These are phyloP conservation scores for Campoplex capitator DNA, from an alignment of 2,888 invertebrate genomes.

Conservation along the genomic window DNA sequence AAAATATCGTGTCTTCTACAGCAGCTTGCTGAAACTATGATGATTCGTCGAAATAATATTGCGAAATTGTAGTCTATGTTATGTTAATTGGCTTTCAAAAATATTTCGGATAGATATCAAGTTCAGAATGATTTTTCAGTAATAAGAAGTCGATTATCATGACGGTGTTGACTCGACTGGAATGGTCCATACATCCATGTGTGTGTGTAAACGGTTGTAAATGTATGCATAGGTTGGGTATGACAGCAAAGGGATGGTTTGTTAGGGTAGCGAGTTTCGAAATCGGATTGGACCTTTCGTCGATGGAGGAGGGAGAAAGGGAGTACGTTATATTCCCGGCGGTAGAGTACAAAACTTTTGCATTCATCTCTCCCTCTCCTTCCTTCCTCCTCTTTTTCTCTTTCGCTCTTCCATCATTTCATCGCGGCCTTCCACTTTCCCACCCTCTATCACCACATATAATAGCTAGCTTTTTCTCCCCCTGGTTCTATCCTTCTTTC, in stretches of 20 bases:
- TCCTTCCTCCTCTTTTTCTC: slow-evolving; percentile 37
- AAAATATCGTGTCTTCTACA: not conserved
- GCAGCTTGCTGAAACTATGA: not conserved
- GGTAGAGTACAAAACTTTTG: slow-evolving; percentile 63
- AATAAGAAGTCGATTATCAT: slow-evolving; percentile 18
- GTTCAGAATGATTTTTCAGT: not conserved
- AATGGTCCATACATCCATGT: slow-evolving; percentile 6
- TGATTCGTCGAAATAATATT: not conserved
- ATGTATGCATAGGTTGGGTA: slow-evolving; percentile 23
- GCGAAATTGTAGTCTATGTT: not conserved
- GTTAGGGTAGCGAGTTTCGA: slow-evolving; percentile 63
- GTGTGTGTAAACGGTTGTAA: slow-evolving; percentile 10
- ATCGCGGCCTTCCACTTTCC: slow-evolving; percentile 46
- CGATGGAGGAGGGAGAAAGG: slow-evolving; percentile 29
- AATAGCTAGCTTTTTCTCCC: slow-evolving; percentile 39
- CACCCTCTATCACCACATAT: slow-evolving; percentile 46
- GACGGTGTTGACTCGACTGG: not conserved
- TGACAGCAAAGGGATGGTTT: slow-evolving; percentile 48
- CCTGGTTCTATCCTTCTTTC: slow-evolving; percentile 13
- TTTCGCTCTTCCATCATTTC: slow-evolving; percentile 48
- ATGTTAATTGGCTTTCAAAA: not conserved
- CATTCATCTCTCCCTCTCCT: slow-evolving; percentile 48
- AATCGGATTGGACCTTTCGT: slow-evolving; percentile 67
- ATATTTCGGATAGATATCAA: not conserved
- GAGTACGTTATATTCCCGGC: slow-evolving; percentile 56